Percentiles rank a stretch among this genome's conserved stretches.
Conservation (phyloP, 1,140 invertebrate species). For the Dryas iulia region DNA sequence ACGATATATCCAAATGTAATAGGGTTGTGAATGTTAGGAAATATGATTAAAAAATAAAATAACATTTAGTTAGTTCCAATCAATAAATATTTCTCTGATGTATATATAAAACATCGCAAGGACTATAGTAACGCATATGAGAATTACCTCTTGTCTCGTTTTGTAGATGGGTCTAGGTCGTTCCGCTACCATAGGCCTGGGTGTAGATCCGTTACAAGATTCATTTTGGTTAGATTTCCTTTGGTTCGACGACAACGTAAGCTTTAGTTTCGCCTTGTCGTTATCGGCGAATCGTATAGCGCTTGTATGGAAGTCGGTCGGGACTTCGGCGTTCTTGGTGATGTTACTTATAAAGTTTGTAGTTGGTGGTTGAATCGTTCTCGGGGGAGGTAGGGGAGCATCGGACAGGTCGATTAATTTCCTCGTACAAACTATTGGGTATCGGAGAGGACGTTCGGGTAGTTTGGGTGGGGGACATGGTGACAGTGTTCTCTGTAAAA, state of each 20-base stretch:
- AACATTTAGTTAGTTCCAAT: constrained; percentile 11
- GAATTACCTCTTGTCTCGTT: constrained; percentile 70
- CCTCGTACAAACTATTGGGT: constrained; percentile 70
- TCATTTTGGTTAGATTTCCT: constrained; percentile 37
- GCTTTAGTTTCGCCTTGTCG: constrained; percentile 65
- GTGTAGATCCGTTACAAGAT: constrained; percentile 48
- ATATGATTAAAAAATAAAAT: constrained; percentile 4
- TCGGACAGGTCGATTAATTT: constrained; percentile 66
- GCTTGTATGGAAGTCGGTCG: constrained; percentile 62
- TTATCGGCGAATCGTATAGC: constrained; percentile 63
- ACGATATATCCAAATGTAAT: neutral
- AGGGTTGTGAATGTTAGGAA: neutral
- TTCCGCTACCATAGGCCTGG: constrained; percentile 27
- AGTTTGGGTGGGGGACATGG: constrained; percentile 68
- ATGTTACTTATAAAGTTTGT: constrained; percentile 64
- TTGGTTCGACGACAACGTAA: constrained; percentile 62
- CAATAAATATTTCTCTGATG: constrained; percentile 23
- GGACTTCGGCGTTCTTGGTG: constrained; percentile 47
- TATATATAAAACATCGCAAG: constrained; percentile 54
- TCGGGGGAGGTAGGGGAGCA: constrained; percentile 62
- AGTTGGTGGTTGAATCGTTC: constrained; percentile 37
- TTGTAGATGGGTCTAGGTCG: constrained; percentile 35
- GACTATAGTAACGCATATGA: constrained; percentile 68
- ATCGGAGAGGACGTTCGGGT: constrained; percentile 69
- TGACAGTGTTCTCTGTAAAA: constrained; percentile 75